Base-by-base conservation (phyloP, 2,797 vertebrate genomes). In the Neosilurus hyrtlii region DNA sequence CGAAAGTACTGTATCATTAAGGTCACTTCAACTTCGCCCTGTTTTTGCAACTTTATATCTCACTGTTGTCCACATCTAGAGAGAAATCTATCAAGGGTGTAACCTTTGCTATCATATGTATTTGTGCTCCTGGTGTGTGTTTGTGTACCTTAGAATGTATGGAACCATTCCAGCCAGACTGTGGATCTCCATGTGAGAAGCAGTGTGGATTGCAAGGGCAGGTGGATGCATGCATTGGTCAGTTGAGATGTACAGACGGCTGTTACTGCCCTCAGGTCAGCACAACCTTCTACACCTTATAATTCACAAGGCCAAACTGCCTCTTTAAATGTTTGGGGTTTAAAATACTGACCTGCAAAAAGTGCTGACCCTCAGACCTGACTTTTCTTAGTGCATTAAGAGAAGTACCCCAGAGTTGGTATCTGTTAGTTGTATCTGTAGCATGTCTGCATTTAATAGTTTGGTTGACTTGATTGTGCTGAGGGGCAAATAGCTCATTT, bases 241-340 rank as follows among this genome's bases (percentile, higher is more conserved):
- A 87, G 51, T 87, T 82, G 0, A 88, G 89, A 56, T 97, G 97
- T 83, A 93, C 92, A 18, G 93, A 95, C 0, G 96, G 96, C 81
- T 98, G 97, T 89, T 97, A 96, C 92, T 98, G 97, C 88, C 95
- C 96, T 0, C 84, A 95, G 96, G 96, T 96, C 59, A 52, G 80
- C 56, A 61, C 37, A 76, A 76, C 56, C 30, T 43, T 61, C 12
- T 43, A 61, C 56, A 61, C 12, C 56, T 9, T 43, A n/a, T 59
- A 37, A 76, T 43, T 76, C 43, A 61, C 43, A 37, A 4, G 30
- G 26, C 24, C 2, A 15, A 70, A 10, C 43, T 49, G 16, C 24
- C 9, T 73, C 51, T 56, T 72, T 16, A 16, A 26, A 52, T 54
- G 15, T 56, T 24, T 20, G 22, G 1, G 24, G 35, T 57, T 74